phyloP scores from a whole-genome alignment of 1,140 invertebrate genomes.

The Fopius arisanus region DNA sequence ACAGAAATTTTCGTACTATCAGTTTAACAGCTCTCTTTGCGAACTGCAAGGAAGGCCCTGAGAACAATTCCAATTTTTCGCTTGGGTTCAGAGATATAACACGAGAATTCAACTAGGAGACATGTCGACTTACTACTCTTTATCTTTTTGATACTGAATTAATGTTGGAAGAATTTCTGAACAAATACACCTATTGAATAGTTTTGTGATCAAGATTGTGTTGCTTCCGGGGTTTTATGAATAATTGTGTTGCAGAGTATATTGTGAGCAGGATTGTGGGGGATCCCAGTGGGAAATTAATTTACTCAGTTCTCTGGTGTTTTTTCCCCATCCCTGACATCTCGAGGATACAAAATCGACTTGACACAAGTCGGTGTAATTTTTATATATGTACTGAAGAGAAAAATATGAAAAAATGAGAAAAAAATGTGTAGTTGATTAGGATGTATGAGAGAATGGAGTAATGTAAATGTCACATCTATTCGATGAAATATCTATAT shows the following conservation, averaged over 20 bases:
- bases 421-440: constrained; percentile 6
- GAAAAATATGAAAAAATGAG: background rate
- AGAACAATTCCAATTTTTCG: no score
- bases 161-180: background rate
- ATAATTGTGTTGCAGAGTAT: background rate
- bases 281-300: background rate
- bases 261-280: background rate
- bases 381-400: constrained; percentile 26
- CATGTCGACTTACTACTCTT: no score
- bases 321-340: background rate
- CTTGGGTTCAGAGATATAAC: no score
- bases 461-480: constrained; percentile 14
- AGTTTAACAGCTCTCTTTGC: no score
- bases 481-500: constrained; percentile 14
- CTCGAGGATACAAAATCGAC: background rate
- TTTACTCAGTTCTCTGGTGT: constrained; percentile 3
- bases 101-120: no score
- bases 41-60: no score
- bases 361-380: constrained; percentile 18
- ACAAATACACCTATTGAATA: background rate
- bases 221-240: background rate
- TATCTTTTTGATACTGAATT: no score
- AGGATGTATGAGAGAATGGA: background rate
- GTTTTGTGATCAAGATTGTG: background rate
- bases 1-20: no score